phyloP scores from a whole-genome alignment of 1,140 invertebrate species.

The Lethocerus indicus region DNA sequence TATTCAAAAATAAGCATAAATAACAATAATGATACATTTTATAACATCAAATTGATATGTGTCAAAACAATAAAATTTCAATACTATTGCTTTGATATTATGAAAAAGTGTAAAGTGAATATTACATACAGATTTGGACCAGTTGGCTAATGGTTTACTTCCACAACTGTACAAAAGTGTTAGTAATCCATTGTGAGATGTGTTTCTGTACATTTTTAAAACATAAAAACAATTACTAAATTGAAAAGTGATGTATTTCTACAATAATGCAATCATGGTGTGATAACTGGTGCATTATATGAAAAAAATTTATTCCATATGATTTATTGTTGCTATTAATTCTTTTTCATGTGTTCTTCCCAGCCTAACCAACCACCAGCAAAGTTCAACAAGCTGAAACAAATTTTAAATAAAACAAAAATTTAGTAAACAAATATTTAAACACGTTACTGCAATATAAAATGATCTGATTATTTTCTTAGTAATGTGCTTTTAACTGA shows the following conservation, averaged over 20 bases:
- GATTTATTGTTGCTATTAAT: not conserved
- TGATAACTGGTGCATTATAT: not conserved
- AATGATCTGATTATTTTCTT: not conserved
- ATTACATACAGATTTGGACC: not conserved
- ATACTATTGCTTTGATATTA: too few species aligned
- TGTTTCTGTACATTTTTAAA: not conserved
- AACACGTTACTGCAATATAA: not conserved
- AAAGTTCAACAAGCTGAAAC: conserved; percentile 8
- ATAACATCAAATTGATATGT: not conserved
- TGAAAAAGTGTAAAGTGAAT: not conserved
- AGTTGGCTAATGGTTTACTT: not conserved
- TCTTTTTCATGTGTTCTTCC: conserved; percentile 7
- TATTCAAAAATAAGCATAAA: not conserved
- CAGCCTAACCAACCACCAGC: conserved; percentile 12
- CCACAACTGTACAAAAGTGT: conserved; percentile 1
- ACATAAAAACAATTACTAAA: not conserved
- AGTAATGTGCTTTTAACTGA: not conserved
- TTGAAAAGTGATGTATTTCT: not conserved
- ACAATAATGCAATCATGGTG: not conserved
- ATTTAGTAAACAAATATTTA: not conserved
- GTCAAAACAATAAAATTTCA: not conserved
- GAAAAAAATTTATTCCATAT: not conserved
- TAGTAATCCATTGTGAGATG: not conserved
- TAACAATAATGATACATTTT: not conserved
- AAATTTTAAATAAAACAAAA: not conserved